Conservation (phyloP, 2,113 vertebrate genomes). For the Rhadina sibilatrix region DNA sequence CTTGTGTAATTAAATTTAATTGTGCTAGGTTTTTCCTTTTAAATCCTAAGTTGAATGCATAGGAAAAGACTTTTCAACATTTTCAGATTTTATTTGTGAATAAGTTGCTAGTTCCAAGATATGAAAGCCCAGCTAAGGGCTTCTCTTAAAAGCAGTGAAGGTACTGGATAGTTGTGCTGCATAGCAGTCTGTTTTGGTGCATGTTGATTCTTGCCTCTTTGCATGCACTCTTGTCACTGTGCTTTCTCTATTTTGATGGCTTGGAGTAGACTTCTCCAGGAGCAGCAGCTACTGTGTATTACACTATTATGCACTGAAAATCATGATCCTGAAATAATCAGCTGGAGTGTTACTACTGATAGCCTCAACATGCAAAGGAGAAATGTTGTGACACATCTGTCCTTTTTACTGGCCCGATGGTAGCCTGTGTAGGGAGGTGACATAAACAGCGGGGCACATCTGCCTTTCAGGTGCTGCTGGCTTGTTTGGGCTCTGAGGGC, state of each 20-base stretch:
- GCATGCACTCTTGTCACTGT: background rate
- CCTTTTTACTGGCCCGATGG: background rate
- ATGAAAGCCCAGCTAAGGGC: background rate
- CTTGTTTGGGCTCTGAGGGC: background rate
- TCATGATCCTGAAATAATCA: background rate
- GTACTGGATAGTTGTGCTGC: background rate
- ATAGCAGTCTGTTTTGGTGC: background rate
- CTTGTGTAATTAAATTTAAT: background rate
- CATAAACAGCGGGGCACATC: background rate
- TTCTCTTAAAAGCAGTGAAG: background rate
- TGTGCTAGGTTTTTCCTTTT: background rate
- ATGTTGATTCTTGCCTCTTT: background rate
- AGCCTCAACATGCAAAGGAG: background rate
- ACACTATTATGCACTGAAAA: background rate
- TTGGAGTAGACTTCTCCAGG: background rate
- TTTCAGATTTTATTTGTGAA: background rate
- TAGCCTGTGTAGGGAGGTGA: background rate
- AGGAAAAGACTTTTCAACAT: background rate
- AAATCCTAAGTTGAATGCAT: background rate
- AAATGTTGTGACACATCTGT: background rate
- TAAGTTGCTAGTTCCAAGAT: background rate
- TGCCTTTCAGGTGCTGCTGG: background rate
- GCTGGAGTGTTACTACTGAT: rapidly evolving
- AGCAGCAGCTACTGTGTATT: background rate
- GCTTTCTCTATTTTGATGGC: background rate